Conservation (phyloP, 2,888 invertebrate species). For the Zelleria hepariella region DNA sequence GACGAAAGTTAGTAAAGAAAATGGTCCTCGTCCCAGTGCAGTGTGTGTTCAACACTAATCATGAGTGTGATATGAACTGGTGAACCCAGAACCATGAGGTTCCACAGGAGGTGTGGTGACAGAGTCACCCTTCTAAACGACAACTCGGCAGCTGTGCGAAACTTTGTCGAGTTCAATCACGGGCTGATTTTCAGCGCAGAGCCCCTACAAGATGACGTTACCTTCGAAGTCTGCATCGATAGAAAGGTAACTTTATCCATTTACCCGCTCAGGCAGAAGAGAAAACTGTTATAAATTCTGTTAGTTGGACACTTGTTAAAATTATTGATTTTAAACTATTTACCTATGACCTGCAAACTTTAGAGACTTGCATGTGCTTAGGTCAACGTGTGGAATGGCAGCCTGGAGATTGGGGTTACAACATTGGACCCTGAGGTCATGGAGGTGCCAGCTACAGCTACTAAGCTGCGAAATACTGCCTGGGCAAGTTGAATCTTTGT, state of each 20-base stretch:
- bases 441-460: slow-evolving; percentile 89
- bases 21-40: no score
- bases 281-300: background rate
- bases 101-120: slow-evolving; percentile 87
- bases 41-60: background rate
- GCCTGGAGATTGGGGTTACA: slow-evolving; percentile 93
- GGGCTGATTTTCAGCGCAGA: slow-evolving; percentile 88
- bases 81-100: slow-evolving; percentile 62
- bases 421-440: slow-evolving; percentile 89
- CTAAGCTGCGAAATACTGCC: slow-evolving; percentile 83
- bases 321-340: no score
- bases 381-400: slow-evolving; percentile 94
- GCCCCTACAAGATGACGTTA: slow-evolving; percentile 83
- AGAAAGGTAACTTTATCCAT: slow-evolving; percentile 77
- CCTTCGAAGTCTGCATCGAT: slow-evolving; percentile 90
- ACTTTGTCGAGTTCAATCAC: slow-evolving; percentile 87
- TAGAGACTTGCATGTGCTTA: slow-evolving; percentile 28
- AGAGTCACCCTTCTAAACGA: slow-evolving; percentile 87
- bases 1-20: no score
- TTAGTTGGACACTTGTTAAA: background rate
- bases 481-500: slow-evolving; percentile 80
- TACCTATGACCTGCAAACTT: background rate
- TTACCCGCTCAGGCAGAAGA: background rate
- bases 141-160: slow-evolving; percentile 85
- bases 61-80: background rate